Evolutionary conservation across 1,140 invertebrate genomes (phyloP), one percentile per base, ranked within the genome.

Genomic region (Ips typographus): DNA sequence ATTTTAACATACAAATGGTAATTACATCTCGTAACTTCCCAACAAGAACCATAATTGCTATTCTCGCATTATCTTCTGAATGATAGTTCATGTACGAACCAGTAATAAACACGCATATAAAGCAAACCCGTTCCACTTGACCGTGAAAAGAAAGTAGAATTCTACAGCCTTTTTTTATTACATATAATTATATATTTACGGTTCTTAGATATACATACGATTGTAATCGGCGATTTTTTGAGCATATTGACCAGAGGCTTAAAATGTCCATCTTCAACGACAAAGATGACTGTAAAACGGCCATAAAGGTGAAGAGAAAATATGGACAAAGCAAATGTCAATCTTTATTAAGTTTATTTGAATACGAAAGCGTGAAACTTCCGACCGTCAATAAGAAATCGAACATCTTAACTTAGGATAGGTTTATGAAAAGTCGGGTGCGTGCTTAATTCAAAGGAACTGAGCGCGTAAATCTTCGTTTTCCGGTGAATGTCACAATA

Each of bases 91-190:
- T 55, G 40, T 55, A 55, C 40, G 41, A 42, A 52, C 36, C 43
- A 51, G 62, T 55, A 55, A 65, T 65, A 65, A 65, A 65, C 40
- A 65, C 62, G 8, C 40, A 65, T 65, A 41, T 55, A 65, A 55
- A 41, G 37, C 36, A 49, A 40, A 65, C 39, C 56, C 52, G 62
- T 65, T 65, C 51, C 62, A 65, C 52, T 65, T 55, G 62, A 56
- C 52, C 52, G 62, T 65, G 62, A 65, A 65, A 65, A 65, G 62
- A 65, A 65, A 65, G 62, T 65, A 53, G 62, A 65, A 51, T 65
- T 65, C 62, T 65, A 40, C 44, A 37, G 42, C 8, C 51, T 65
- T 65, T 51, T 61, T 55, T 56, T 55, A 55, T 65, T 55, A 56
- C 39, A 37, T 6, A 41, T 55, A 65, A 65, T 65, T 65, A 52